These are phyloP conservation scores for Limonius californicus DNA, from an alignment of 1,140 invertebrate genomes.

Conservation along the genomic window DNA sequence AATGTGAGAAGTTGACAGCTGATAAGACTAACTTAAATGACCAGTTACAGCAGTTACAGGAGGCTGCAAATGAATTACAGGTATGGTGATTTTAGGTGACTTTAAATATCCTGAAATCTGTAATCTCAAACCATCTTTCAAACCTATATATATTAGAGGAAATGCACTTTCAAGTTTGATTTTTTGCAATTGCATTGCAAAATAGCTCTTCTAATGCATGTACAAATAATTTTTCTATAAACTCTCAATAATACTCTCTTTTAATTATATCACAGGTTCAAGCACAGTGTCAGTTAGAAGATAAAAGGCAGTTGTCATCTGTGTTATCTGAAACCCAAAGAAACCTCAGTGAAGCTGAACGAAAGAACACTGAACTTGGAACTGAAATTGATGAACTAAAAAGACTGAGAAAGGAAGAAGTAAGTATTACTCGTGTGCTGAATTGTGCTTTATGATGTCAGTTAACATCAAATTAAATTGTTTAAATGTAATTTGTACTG, in stretches of 20 bases:
- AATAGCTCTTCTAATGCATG: too few species aligned
- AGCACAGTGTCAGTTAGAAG: slow-evolving; percentile 71
- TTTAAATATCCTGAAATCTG: slow-evolving; percentile 1
- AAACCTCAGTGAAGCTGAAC: slow-evolving; percentile 58
- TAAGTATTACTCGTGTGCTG: too few species aligned
- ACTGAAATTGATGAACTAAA: slow-evolving; percentile 58
- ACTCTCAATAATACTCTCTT: too few species aligned
- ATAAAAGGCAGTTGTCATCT: slow-evolving; percentile 67
- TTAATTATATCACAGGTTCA: slow-evolving; percentile 47
- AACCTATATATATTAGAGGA: too few species aligned
- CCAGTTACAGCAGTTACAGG: slow-evolving; percentile 69
- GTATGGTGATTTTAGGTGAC: slow-evolving; percentile 37
- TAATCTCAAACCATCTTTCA: too few species aligned
- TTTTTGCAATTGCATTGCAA: too few species aligned
- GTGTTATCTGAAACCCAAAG: slow-evolving; percentile 64
- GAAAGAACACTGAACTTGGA: slow-evolving; percentile 54
- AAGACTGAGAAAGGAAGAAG: slow-evolving; percentile 56
- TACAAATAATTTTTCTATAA: too few species aligned
- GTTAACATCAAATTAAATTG: too few species aligned
- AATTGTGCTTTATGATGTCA: background rate
- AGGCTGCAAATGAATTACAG: slow-evolving; percentile 71
- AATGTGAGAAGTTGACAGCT: slow-evolving; percentile 65
- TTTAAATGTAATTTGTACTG: too few species aligned
- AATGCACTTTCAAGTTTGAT: too few species aligned
- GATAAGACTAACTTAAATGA: slow-evolving; percentile 66